A percentile compares a stretch with the other conserved stretches of the same genome.
phyloP scores from a whole-genome alignment of 2,113 vertebrate species.

The Corythornis madagascariensis region DNA sequence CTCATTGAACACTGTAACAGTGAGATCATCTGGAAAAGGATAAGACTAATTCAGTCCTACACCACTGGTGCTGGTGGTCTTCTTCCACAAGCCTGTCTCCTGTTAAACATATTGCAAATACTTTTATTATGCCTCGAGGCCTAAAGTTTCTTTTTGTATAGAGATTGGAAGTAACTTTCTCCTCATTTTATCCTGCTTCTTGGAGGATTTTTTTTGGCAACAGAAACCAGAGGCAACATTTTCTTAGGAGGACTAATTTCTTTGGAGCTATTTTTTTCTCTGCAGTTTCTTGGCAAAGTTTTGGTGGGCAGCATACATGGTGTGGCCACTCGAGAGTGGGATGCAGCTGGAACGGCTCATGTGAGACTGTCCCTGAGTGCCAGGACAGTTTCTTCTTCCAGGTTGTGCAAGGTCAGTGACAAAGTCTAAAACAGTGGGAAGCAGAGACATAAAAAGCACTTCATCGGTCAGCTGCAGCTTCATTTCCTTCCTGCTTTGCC shows the following conservation, averaged over 20 bases:
- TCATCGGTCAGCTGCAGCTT: neutral
- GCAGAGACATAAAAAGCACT: slow-evolving; percentile 10
- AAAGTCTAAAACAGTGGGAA: slow-evolving; percentile 27
- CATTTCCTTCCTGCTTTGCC: slow-evolving; percentile 46
- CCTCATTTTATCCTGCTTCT: neutral
- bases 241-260: neutral
- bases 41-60: neutral
- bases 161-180: neutral
- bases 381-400: neutral
- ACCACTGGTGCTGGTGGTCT: neutral
- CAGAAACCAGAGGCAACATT: neutral
- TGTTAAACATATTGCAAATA: neutral
- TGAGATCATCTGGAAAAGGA: neutral
- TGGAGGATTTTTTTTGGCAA: neutral
- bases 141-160: neutral
- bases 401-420: neutral
- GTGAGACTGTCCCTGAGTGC: neutral
- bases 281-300: neutral
- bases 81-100: neutral
- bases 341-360: neutral
- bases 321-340: neutral
- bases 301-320: neutral
- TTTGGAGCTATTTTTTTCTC: slow-evolving; percentile 25
- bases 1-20: neutral
- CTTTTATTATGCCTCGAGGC: neutral